Conservation (phyloP, 1,140 invertebrate genomes). For the Medauroidea extradentata region DNA sequence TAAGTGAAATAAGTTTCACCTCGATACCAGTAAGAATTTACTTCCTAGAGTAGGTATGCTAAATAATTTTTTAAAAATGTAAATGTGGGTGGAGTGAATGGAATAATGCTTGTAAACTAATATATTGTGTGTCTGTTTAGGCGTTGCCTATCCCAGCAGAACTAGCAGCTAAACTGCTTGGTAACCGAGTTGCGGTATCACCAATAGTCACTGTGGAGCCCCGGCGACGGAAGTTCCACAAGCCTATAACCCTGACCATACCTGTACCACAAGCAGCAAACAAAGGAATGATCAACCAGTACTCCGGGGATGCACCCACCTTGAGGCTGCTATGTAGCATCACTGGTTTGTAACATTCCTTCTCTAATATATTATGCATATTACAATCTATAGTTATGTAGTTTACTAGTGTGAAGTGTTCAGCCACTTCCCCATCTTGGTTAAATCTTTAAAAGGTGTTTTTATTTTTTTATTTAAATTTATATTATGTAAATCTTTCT, state of each 20-base stretch:
- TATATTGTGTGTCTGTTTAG: conserved; percentile 51
- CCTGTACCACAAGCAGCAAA: conserved; percentile 85
- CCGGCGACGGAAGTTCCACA: conserved; percentile 91
- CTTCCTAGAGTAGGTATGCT: too few species aligned
- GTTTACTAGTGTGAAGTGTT: too few species aligned
- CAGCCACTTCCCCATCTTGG: too few species aligned
- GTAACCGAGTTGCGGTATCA: conserved; percentile 87
- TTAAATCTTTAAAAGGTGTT: too few species aligned
- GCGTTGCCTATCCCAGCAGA: conserved; percentile 86
- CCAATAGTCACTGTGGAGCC: conserved; percentile 97
- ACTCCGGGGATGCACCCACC: conserved; percentile 74
- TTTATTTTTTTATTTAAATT: too few species aligned
- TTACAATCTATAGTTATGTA: too few species aligned
- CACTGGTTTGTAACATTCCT: conserved; percentile 58
- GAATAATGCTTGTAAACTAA: too few species aligned
- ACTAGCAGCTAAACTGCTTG: conserved; percentile 77
- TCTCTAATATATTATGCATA: not conserved
- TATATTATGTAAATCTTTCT: too few species aligned
- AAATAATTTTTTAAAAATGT: too few species aligned
- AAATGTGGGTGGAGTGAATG: too few species aligned
- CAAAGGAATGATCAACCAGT: conserved; percentile 86
- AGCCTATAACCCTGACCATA: conserved; percentile 92
- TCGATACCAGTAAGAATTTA: too few species aligned
- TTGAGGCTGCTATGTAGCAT: conserved; percentile 89
- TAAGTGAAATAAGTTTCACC: too few species aligned